Conservation (phyloP, 2,113 vertebrate genomes). For the Cochlearius cochlearius region DNA sequence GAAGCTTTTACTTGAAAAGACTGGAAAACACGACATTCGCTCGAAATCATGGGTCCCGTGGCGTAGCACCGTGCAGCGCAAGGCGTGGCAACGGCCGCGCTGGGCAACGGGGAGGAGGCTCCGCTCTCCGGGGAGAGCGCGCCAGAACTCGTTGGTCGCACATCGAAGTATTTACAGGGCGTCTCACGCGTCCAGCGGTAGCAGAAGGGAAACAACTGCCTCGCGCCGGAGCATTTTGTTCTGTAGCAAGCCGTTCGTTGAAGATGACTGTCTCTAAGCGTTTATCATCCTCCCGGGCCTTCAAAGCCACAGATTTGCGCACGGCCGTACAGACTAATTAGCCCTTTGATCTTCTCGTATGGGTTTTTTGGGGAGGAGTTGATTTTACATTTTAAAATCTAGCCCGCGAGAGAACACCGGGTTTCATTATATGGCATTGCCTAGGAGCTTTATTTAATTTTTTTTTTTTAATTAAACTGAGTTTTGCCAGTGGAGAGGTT, state of each 20-base stretch:
- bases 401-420: neutral
- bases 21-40: neutral
- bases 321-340: neutral
- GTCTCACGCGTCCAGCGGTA: neutral
- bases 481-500: neutral
- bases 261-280: neutral
- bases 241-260: neutral
- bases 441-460: neutral
- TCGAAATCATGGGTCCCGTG: neutral
- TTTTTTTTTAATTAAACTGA: neutral
- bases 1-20: neutral
- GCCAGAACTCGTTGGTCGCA: rapidly evolving
- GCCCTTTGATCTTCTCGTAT: neutral
- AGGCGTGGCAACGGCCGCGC: neutral
- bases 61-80: rapidly evolving
- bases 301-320: neutral
- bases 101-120: neutral
- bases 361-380: neutral
- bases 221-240: neutral
- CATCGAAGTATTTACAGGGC: neutral
- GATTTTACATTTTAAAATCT: neutral
- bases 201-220: neutral
- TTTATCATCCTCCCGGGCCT: neutral
- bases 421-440: neutral
- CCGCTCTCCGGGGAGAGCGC: rapidly evolving